phyloP scores from a whole-genome alignment of 2,113 vertebrate species.

The Prolemur simus region DNA sequence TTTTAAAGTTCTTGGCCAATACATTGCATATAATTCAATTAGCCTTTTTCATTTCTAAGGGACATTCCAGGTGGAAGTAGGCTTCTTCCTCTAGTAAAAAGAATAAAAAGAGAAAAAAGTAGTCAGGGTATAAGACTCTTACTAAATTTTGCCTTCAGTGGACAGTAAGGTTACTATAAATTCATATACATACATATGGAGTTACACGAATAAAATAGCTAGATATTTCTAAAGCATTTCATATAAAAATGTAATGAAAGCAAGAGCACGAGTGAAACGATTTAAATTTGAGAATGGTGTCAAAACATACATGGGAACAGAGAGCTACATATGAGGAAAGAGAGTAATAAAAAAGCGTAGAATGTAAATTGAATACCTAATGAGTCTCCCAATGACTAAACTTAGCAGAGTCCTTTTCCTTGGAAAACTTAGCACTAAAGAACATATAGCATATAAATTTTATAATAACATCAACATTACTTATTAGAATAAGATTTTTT shows the following conservation, averaged over 20 bases:
- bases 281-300: not conserved
- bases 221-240: not conserved
- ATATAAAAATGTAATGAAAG: conserved; percentile 7
- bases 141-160: not conserved
- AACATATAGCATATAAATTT: not conserved
- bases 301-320: not conserved
- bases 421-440: not conserved
- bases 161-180: not conserved
- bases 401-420: not conserved
- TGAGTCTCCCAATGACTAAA: not conserved
- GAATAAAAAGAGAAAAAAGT: not conserved
- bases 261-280: not conserved
- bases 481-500: conserved; percentile 49
- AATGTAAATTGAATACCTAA: not conserved
- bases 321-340: not conserved
- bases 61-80: not conserved
- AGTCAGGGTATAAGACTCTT: not conserved
- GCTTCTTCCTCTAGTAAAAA: not conserved
- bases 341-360: not conserved
- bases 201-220: not conserved
- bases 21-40: not conserved
- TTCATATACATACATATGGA: not conserved
- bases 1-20: not conserved
- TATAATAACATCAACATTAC: not conserved
- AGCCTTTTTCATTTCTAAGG: not conserved